phyloP scores from a whole-genome alignment of 2,797 vertebrate genomes.

The Remorina albescens region DNA sequence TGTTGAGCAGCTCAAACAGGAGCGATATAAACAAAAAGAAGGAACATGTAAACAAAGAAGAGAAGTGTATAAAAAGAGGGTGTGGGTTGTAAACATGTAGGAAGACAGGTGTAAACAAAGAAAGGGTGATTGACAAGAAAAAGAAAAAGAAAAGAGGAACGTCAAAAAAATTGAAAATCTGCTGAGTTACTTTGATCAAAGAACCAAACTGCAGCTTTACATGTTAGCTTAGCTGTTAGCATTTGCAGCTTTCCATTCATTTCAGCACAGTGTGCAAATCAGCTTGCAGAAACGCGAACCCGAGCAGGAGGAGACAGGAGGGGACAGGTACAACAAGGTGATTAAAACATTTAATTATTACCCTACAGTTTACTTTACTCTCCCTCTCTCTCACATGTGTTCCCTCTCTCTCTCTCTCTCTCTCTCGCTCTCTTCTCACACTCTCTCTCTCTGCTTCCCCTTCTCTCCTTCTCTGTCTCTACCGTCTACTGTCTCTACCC shows the following conservation, averaged over 20 bases:
- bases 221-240: slow-evolving; percentile 2
- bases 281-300: slow-evolving; percentile 63
- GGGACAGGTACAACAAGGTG: slow-evolving; percentile 52
- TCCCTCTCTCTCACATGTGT: slow-evolving; percentile 5
- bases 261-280: background rate
- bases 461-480: too few species aligned
- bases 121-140: too few species aligned
- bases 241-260: slow-evolving; percentile 11
- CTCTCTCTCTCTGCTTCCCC: too few species aligned
- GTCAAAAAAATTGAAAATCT: background rate
- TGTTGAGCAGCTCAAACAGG: too few species aligned
- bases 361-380: slow-evolving; percentile 53
- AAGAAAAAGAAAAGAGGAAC: too few species aligned
- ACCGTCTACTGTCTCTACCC: too few species aligned
- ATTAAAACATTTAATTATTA: slow-evolving; percentile 62
- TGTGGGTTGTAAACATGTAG: too few species aligned
- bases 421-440: too few species aligned
- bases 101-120: too few species aligned
- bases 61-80: too few species aligned
- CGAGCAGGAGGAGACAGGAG: background rate
- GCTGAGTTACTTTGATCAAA: background rate
- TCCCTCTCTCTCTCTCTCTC: background rate
- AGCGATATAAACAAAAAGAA: too few species aligned
- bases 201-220: background rate
- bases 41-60: too few species aligned